Evolutionary conservation across 2,888 invertebrate species (phyloP).

Genomic region (Ormia ochracea): DNA sequence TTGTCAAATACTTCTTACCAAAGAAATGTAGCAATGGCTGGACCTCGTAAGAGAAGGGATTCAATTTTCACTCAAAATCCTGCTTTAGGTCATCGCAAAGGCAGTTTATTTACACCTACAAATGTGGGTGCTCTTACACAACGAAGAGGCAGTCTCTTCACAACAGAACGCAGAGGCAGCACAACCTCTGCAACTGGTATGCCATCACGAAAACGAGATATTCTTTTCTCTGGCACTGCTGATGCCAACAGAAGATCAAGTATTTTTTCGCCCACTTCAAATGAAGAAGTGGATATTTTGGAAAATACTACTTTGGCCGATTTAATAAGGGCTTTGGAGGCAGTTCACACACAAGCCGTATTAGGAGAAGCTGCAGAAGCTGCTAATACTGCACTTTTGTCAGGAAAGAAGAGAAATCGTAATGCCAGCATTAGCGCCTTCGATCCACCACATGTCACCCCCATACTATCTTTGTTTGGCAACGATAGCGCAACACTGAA

Average conservation of each 20-base stretch:
- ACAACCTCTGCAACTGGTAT: conserved; percentile 64
- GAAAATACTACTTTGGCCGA: conserved; percentile 91
- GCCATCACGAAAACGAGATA: conserved; percentile 69
- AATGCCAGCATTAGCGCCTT: conserved; percentile 79
- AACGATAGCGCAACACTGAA: conserved; percentile 68
- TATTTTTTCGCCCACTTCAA: conserved; percentile 73
- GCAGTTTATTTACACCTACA: conserved; percentile 71
- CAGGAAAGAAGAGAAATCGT: conserved; percentile 74
- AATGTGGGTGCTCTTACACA: conserved; percentile 66
- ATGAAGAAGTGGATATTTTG: conserved; percentile 78
- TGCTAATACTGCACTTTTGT: conserved; percentile 54
- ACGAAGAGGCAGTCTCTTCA: conserved; percentile 70
- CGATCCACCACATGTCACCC: conserved; percentile 77
- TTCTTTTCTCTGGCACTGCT: conserved; percentile 69
- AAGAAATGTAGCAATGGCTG: conserved; percentile 61
- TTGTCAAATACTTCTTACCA: conserved; percentile 66
- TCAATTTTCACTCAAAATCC: conserved; percentile 74
- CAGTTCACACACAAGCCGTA: conserved; percentile 80
- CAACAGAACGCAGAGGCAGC: conserved; percentile 61
- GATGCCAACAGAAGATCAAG: conserved; percentile 69
- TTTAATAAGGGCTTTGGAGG: conserved; percentile 85
- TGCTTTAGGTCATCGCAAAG: conserved; percentile 68
- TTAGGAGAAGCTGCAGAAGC: conserved; percentile 70
- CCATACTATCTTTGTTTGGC: conserved; percentile 77
- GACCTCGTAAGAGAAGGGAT: conserved; percentile 69